Base-by-base conservation (phyloP, 2,888 invertebrate genomes). In the Steinernema hermaphroditum region DNA sequence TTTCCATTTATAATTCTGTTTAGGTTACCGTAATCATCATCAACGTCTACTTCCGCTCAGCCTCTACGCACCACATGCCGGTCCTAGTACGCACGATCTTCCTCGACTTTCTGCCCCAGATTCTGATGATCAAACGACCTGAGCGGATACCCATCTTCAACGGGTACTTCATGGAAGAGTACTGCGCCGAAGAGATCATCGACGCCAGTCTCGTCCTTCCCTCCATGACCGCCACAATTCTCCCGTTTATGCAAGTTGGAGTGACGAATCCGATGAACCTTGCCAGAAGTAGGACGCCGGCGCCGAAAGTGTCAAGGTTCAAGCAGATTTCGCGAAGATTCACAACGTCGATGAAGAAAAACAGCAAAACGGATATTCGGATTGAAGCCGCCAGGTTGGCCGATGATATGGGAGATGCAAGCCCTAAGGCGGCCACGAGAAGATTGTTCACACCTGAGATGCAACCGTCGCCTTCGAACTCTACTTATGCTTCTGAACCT, bases 61-160 rank as follows among this genome's bases (percentile, higher is more conserved):
- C 97, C 94, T 71, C 91, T 94, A 98, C 97, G 49, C 96, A 98
- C 89, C 92, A 93, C 89, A 98, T 99, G 98, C 96, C 97, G 68
- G 91, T 93, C 83, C 95, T 95, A 94, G 94, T 96, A 83, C 91
- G 96, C 71, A 91, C 93, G 78, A 92, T 96, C 76, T 98, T 98
- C 89, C 91, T 98, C 62, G 93, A 96, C 88, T 93, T 94, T 87
- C 90, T 85, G 24, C 85, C 85, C 8, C 73, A 75, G 19, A 70
- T 94, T 82, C 89, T 98, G 82, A 90, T 96, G 83, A 97, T 98
- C 96, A 93, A 94, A 86, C 91, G 97, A 82, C 98, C 98, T 0
- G 85, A 85, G 69, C 96, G 50, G 68, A 84, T 83, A 74, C 84
- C 83, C 16, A 81, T 85, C 16, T 77, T 74, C 54, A 80, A 80